These are phyloP conservation scores for Pachypsylla venusta DNA, from an alignment of 1,140 invertebrate genomes.

Conservation along the genomic window DNA sequence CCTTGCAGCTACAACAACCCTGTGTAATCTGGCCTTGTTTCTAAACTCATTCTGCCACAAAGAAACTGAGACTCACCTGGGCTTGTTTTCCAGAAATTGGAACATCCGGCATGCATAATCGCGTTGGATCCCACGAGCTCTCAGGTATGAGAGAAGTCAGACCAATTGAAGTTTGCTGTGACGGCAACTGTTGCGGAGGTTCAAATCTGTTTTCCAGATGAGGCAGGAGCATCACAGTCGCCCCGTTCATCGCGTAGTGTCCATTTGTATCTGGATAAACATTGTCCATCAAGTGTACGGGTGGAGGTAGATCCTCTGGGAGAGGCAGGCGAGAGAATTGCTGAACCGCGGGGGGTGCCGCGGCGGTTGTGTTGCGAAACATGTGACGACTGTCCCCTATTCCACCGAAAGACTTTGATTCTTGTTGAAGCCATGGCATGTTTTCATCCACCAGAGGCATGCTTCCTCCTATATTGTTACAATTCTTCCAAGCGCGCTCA, in stretches of 20 bases:
- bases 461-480: neutral
- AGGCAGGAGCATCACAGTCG: neutral
- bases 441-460: neutral
- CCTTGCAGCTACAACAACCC: too few species aligned
- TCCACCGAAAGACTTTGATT: neutral
- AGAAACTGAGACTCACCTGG: too few species aligned
- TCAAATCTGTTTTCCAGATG: too few species aligned
- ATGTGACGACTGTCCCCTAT: neutral
- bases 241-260: slow-evolving; percentile 2
- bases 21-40: too few species aligned
- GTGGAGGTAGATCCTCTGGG: neutral
- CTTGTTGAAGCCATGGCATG: neutral
- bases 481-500: slow-evolving; percentile 25
- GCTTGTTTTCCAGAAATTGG: neutral
- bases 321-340: neutral
- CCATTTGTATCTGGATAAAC: neutral
- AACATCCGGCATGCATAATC: neutral
- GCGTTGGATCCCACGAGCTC: neutral
- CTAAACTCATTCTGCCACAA: too few species aligned
- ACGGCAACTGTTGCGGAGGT: neutral
- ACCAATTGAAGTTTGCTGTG: neutral
- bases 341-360: neutral
- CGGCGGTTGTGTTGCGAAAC: neutral
- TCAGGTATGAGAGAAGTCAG: neutral
- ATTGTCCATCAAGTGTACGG: neutral